Evolutionary conservation across 2,113 vertebrate species (phyloP), one percentile per base, ranked within the genome.

Genomic region (Tetrax tetrax): DNA sequence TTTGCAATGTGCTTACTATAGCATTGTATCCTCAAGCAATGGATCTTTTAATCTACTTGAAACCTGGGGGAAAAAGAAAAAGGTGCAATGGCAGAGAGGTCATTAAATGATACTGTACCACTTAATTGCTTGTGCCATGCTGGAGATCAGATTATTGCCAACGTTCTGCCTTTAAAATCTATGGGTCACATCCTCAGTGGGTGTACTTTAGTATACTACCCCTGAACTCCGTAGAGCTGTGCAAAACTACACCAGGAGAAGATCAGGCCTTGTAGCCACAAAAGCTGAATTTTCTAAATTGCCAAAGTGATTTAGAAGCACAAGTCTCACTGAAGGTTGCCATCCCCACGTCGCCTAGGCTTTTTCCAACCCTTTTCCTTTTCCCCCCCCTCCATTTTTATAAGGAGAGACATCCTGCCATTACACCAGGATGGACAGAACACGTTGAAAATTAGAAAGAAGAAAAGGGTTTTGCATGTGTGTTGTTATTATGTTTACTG

Each of bases 41-140:
- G 59, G 45, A 54, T 43, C 35, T 81, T 91, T 66, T 85, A 63
- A 75, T 43, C 14, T 76, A 24, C 25, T 59, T 1, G 1, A 71
- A 88, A 92, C 70, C 8, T 28, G 66, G 28, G 89, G 78, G 75
- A 85, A 93, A 68, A 48, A 90, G 83, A 78, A 94, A 87, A 95
- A 93, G 74, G 41, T 89, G 37, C 33, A 54, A 2, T 81, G 69
- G n/a, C 59, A 83, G 83, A 72, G 21, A 18, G 19, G 29, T 63
- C 43, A 65, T 80, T 89, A 68, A 75, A 79, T 89, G 64, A 65
- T 9, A 47, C 23, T 27, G 38, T 90, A 79, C 61, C 27, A 50
- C 54, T 59, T 72, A 1, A 0, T 89, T 71, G 60, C 23, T 84
- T 80, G 70, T 91, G 81, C 81, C 74, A 79, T 27, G 11, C 54